Base-by-base conservation (phyloP, 2,797 vertebrate genomes). In the Sandelia bainsii region DNA sequence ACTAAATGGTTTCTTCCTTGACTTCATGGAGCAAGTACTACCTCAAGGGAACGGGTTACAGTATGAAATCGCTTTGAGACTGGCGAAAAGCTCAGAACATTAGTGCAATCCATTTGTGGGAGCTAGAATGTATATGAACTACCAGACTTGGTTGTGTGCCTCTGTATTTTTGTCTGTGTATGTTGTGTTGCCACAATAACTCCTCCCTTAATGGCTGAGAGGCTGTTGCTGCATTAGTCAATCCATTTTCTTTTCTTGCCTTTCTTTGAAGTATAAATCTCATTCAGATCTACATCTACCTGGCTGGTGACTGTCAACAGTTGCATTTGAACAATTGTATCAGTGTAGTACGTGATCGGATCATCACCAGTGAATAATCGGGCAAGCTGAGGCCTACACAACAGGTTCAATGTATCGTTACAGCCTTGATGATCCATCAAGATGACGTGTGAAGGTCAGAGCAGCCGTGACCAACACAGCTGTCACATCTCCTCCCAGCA, bases 381-480 rank as follows among this genome's bases (percentile, higher is more conserved):
- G 72, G 49, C 73, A 19, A 63, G 59, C 77, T 39, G 54, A 51
- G 71, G 68, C 79, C 81, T 45, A 62, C 81, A 83, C 81, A 84
- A 81, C 87, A 83, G 87, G 81, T 84, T 76, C 77, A 67, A 85
- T 78, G 80, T 83, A 81, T 89, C 70, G 59, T 83, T 82, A 77
- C 79, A 84, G 84, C 82, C 85, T 72, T 70, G 86, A 91, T 85
- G 82, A 90, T 89, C 91, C 85, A 84, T 89, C 84, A 84, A 83
- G 82, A 87, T 82, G 91, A 91, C 74, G 91, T 77, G 84, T 94
- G 93, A 94, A 95, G 93, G 93, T 94, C 92, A 93, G 89, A 83
- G 87, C 79, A 72, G 87, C 90, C 82, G 29, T 86, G 88, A 93
- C 90, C 92, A 85, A 88, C 87, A 89, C 93, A 94, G 94, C 93